Evolutionary conservation across 2,113 vertebrate genomes (phyloP).

Genomic region (Echinops telfairi): DNA sequence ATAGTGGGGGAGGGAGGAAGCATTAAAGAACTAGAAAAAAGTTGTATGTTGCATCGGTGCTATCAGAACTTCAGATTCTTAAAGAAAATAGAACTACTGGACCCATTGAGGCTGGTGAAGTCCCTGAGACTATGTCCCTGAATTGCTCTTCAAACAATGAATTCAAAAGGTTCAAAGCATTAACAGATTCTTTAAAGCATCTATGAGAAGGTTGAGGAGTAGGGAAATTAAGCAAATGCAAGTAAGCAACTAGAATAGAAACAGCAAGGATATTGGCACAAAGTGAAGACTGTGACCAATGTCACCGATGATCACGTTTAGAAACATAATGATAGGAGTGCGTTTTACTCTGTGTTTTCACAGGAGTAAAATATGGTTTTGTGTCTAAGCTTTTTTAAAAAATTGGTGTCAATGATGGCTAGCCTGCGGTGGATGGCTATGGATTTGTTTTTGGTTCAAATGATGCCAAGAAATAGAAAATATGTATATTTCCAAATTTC

Average conservation of each 20-base stretch:
- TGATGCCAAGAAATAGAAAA: background rate
- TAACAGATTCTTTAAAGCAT: background rate
- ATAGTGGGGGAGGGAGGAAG: no score
- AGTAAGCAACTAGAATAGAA: no score
- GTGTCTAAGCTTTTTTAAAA: background rate
- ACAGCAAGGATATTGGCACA: background rate
- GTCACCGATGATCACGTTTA: background rate
- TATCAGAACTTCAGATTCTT: background rate
- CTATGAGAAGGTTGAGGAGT: background rate
- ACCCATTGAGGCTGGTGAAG: no score
- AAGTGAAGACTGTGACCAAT: background rate
- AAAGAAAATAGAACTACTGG: background rate
- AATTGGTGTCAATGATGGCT: background rate
- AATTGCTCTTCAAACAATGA: no score
- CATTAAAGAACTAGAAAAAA: no score
- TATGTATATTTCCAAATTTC: background rate
- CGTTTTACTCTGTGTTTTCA: background rate
- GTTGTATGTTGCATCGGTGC: no score
- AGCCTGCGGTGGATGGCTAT: background rate
- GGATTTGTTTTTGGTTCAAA: background rate
- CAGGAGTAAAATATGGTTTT: background rate
- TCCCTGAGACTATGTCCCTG: no score
- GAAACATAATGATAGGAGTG: background rate
- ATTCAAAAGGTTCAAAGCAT: no score
- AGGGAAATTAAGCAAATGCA: background rate